Evolutionary conservation across 2,888 invertebrate genomes (phyloP).

Genomic region (Lobophora halterata): DNA sequence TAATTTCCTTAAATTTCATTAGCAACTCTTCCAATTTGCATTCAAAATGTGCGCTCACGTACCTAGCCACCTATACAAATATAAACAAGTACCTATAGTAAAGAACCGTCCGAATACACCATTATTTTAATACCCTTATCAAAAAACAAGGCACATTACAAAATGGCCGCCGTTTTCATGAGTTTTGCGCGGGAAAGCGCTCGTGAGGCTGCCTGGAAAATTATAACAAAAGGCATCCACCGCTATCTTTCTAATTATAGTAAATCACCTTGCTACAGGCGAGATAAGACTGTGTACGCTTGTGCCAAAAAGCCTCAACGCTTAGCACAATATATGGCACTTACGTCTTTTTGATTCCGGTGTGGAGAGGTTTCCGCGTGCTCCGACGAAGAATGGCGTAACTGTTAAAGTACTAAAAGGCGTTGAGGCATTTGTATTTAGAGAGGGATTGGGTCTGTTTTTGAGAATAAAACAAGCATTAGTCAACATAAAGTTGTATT

Average conservation of each 20-base stretch:
- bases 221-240: constrained; percentile 81
- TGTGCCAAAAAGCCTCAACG: constrained; percentile 60
- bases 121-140: constrained; percentile 80
- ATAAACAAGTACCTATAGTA: constrained; percentile 55
- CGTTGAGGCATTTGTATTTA: constrained; percentile 45
- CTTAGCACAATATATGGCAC: constrained; percentile 41
- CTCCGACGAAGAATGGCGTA: constrained; percentile 44
- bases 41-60: constrained; percentile 73
- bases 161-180: constrained; percentile 78
- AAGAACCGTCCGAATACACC: constrained; percentile 69
- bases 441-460: constrained; percentile 44
- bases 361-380: constrained; percentile 41
- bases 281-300: constrained; percentile 71
- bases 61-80: constrained; percentile 62
- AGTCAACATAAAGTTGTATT: constrained; percentile 40
- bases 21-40: constrained; percentile 69
- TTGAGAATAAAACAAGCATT: constrained; percentile 41
- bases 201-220: constrained; percentile 77
- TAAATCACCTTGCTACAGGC: constrained; percentile 80
- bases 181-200: constrained; percentile 75
- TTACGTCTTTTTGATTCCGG: constrained; percentile 57
- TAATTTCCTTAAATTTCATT: constrained; percentile 65
- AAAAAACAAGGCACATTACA: constrained; percentile 81
- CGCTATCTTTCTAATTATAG: constrained; percentile 82
- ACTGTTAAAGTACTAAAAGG: constrained; percentile 39